Conservation (phyloP, 2,113 vertebrate species). For the Malaclemys terrapin region DNA sequence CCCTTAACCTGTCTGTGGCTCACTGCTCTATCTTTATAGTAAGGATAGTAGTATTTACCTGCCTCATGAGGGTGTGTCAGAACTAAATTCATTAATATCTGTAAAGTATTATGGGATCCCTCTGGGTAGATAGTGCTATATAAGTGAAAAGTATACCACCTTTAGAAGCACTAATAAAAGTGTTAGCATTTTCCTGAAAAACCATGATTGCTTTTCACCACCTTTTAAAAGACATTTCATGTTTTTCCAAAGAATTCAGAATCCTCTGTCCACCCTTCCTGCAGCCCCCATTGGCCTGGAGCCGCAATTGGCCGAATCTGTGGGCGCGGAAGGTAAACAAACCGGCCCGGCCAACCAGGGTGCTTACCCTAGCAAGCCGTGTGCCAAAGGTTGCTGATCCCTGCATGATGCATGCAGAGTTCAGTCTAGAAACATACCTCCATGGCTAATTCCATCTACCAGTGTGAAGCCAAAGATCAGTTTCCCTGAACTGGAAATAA, state of each 20-base stretch:
- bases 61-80: slow-evolving; percentile 26
- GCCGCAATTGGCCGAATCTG: too few relatives aligned
- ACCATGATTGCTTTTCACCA: slow-evolving; percentile 36
- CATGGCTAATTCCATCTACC: fast-evolving
- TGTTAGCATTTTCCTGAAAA: slow-evolving; percentile 37
- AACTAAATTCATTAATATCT: slow-evolving; percentile 33
- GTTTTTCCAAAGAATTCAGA: slow-evolving; percentile 6
- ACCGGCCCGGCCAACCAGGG: too few relatives aligned
- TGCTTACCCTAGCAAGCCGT: too few relatives aligned
- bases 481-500: neutral
- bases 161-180: slow-evolving; percentile 58
- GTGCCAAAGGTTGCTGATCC: too few relatives aligned
- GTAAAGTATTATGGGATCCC: slow-evolving; percentile 43
- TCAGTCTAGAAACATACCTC: neutral
- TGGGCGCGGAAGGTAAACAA: too few relatives aligned
- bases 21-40: slow-evolving; percentile 55
- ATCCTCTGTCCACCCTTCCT: neutral
- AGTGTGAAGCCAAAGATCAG: neutral
- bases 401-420: neutral
- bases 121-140: slow-evolving; percentile 22
- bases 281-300: too few relatives aligned
- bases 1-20: slow-evolving; percentile 62
- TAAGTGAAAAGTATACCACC: slow-evolving; percentile 44
- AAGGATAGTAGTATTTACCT: slow-evolving; percentile 53
- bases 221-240: slow-evolving; percentile 31